Evolutionary conservation across 2,888 invertebrate genomes (phyloP), one percentile per base, ranked within the genome.

Genomic region (Erebia aethiops): DNA sequence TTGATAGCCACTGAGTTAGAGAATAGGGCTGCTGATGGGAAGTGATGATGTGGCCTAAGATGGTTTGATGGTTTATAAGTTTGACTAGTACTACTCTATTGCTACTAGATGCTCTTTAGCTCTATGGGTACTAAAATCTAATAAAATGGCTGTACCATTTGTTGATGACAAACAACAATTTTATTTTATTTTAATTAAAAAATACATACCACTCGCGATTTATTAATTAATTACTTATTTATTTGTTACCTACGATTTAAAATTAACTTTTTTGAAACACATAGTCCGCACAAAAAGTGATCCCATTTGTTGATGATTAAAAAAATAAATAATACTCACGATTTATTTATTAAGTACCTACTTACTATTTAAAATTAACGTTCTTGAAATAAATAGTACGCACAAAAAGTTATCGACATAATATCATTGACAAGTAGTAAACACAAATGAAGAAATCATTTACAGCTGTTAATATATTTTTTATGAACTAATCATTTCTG

Each of bases 401-500:
- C 18, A 52, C 41, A 61, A 43, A 14, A 43, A 26, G 8, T 18
- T 16, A 60, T 16, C 16, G 18, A 18, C 7, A 26, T 26, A 21
- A 61, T 18, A 46, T 13, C 18, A 61, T 13, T 13, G 46, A 62
- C 49, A 62, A 43, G n/a, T 41, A 56, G 18, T 4, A 62, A 54
- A 43, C 26, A 14, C 14, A 43, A 46, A 52, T 26, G n/a, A 35
- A 13, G 18, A 57, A 56, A 61, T n/a, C 57, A 14, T 14, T 58
- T 13, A 35, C 16, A 21, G 18, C 58, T 52, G n/a, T 26, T 51
- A 63, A 63, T 52, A 10, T 16, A 16, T 18, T 41, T 7, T 16
- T 52, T 16, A 54, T 41, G 52, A 64, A 64, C 35, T 52, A 64
- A 64, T 41, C 52, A 64, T 18, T 52, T 16, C 26, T 41, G 52